Percentiles rank a stretch among this genome's conserved stretches.
Conservation (phyloP, 1,140 invertebrate species). For the Nephotettix cincticeps region DNA sequence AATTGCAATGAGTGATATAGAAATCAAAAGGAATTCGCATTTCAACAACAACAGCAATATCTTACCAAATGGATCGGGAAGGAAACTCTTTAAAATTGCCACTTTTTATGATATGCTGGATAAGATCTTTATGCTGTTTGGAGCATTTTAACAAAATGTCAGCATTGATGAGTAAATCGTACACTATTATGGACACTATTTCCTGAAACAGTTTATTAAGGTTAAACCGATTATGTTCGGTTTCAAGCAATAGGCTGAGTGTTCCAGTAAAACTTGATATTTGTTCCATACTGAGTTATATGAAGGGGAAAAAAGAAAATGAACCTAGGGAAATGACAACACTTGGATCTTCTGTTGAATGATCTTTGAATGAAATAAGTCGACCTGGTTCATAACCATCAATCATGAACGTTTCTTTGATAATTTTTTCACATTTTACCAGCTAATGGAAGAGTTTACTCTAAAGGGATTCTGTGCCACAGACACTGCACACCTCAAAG, state of each 20-base stretch:
- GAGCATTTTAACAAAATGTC: slow-evolving; percentile 29
- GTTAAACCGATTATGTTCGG: slow-evolving; percentile 36
- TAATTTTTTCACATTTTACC: slow-evolving; percentile 44
- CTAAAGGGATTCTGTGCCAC: slow-evolving; percentile 10
- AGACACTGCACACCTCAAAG: no score
- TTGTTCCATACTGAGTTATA: slow-evolving; percentile 28
- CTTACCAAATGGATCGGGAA: slow-evolving; percentile 15
- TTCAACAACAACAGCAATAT: slow-evolving; percentile 29
- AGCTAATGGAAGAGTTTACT: slow-evolving; percentile 35
- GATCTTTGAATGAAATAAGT: slow-evolving; percentile 25
- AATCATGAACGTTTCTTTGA: slow-evolving; percentile 41
- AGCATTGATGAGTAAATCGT: slow-evolving; percentile 35
- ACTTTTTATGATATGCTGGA: slow-evolving; percentile 26
- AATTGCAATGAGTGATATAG: no score
- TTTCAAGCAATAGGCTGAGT: slow-evolving; percentile 30
- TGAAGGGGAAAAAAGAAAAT: slow-evolving; percentile 26
- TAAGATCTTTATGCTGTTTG: slow-evolving; percentile 28
- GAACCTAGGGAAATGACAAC: not conserved
- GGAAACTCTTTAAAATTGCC: slow-evolving; percentile 24
- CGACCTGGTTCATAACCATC: not conserved
- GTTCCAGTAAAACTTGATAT: slow-evolving; percentile 25
- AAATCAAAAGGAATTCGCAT: slow-evolving; percentile 29
- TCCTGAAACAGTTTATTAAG: slow-evolving; percentile 33
- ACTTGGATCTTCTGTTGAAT: slow-evolving; percentile 22
- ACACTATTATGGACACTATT: slow-evolving; percentile 35